phyloP scores from a whole-genome alignment of 2,888 invertebrate species.

The Scaptodrosophila latifasciaeformis region DNA sequence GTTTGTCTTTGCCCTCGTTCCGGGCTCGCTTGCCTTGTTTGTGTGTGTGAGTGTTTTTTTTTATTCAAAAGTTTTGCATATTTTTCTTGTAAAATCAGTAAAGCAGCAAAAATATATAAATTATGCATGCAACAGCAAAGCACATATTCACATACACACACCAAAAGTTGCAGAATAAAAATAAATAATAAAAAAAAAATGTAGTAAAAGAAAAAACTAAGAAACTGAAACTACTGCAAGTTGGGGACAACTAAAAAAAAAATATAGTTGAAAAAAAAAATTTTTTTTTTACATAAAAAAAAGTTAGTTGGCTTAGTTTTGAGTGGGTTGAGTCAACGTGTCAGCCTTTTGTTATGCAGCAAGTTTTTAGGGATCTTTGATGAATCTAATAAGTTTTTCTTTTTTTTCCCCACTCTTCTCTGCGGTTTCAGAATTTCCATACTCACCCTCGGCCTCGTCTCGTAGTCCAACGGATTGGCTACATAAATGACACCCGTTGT shows the following conservation, averaged over 20 bases:
- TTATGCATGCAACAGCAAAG: slow-evolving; percentile 45
- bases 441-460: slow-evolving; percentile 95
- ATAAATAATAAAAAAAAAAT: slow-evolving; percentile 8
- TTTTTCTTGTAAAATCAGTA: slow-evolving; percentile 35
- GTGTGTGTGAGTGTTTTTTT: slow-evolving; percentile 1
- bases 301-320: no score
- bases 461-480: slow-evolving; percentile 96
- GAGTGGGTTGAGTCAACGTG: no score
- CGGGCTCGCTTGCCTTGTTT: not conserved
- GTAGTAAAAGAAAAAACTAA: slow-evolving; percentile 1
- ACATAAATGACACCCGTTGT: slow-evolving; percentile 99
- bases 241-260: slow-evolving; percentile 13
- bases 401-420: no score
- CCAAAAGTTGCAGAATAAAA: slow-evolving; percentile 32
- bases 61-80: slow-evolving; percentile 51
- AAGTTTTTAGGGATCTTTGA: no score
- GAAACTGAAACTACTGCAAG: not conserved
- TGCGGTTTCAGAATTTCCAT: slow-evolving; percentile 22
- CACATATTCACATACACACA: slow-evolving; percentile 21
- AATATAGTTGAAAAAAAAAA: not conserved
- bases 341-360: no score
- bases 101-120: slow-evolving; percentile 51
- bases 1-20: slow-evolving; percentile 24
- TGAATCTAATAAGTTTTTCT: no score
- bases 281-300: no score